Evolutionary conservation across 2,113 vertebrate genomes (phyloP), one percentile per base, ranked within the genome.

Genomic region (Tor tambroides): DNA sequence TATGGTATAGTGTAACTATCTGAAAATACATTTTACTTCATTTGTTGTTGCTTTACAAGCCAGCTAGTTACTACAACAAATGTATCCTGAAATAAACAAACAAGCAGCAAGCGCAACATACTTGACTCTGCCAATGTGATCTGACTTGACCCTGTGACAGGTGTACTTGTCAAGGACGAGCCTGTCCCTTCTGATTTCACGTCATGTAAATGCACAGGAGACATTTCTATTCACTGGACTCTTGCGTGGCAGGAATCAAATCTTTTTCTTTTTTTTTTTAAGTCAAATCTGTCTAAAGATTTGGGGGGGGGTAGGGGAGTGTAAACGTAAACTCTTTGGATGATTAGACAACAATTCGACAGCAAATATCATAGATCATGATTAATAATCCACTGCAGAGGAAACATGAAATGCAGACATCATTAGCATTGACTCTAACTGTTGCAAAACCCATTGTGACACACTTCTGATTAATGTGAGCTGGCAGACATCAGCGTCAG

Each of bases 121-220:
- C 69, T 69, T 80, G 76, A 85, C 75, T 78, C 26, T 46, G 80
- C 56, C 38, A 46, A 74, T 61, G 82, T 80, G 83, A 67, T 41
- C 65, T 56, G 85, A 86, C 85, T 71, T 71, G 63, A 84, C 76
- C 81, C 76, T 19, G 76, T 88, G 87, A 88, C 87, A 85, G 83
- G 87, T 85, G 87, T 43, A 80, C 76, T 80, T 80, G 87, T 88
- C 87, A 85, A 85, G 75, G 76, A 87, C 46, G 74, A 67, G 71
- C 74, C 54, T 76, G 80, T 83, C 86, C 59, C 80, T 76, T 87
- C 74, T 23, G 43, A 84, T 84, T 56, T 19, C 79, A 77, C 28
- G 46, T 59, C 38, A 74, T 69, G 56, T 67, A 65, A 76, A 77
- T 75, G 86, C 41, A 65, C 80, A 76, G 15, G 43, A 65, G 56